Base-by-base conservation (phyloP, 2,113 vertebrate genomes). In the Bufo bufo region DNA sequence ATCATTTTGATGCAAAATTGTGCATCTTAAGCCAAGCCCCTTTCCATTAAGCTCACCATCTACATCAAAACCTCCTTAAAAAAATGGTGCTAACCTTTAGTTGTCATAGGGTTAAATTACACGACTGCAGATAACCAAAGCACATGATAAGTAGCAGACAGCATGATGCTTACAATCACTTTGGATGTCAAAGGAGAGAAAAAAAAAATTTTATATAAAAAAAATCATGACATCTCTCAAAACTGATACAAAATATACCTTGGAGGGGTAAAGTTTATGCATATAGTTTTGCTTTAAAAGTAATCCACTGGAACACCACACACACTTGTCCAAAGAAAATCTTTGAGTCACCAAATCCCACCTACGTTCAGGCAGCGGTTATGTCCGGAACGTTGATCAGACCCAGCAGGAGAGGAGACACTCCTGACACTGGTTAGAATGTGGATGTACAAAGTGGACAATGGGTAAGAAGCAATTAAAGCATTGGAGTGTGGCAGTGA, bases 401-500 rank as follows among this genome's bases (percentile, higher is more conserved):
- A 14, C 49, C 13, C 82, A 69, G 82, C 63, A 6, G 63, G 63
- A 47, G 61, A 33, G n/a, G 3, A 14, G 49, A 5, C 52, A 33
- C 61, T 65, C 16, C 81, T 66, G 63, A 66, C 47, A 50, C 59
- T 66, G 54, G 49, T 20, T 66, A 14, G 20, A 69, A 77, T 69
- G 72, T 49, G 17, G 17, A 33, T 20, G 52, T 52, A 80, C 14
- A 80, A 87, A 69, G 13, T n/a, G 65, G 23, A 87, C 63, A 87
- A 81, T 81, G 23, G 77, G 23, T 43, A 33, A 43, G 59, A 49
- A 79, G 52, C 63, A 69, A 81, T 87, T 56, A 81, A 81, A 81
- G 77, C 77, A 71, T 13, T 23, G 16, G 33, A 79, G 49, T 72
- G 52, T 56, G 47, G 12, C 74, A 49, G 77, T 33, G 14, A 20